Conservation (phyloP, 2,113 vertebrate genomes). For the Calidris pygmaea region DNA sequence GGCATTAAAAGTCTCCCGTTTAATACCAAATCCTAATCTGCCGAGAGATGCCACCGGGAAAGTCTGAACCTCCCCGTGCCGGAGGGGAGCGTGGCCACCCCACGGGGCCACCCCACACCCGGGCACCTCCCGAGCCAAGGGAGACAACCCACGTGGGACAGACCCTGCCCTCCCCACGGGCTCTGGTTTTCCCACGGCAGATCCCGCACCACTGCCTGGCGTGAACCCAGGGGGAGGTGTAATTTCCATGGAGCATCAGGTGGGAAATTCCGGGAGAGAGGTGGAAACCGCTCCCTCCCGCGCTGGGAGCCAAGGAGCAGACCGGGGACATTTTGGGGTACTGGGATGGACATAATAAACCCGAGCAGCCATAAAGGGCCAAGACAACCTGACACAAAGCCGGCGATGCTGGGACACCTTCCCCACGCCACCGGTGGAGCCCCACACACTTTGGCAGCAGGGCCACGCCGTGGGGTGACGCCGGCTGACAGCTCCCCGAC, state of each 20-base stretch:
- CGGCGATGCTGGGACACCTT: background rate
- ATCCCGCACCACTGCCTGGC: accelerated
- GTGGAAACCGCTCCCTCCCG: accelerated
- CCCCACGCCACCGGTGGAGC: accelerated
- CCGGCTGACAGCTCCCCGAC: background rate
- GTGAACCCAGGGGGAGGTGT: background rate
- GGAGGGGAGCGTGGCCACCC: accelerated
- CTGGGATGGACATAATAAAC: background rate
- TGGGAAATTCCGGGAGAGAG: background rate
- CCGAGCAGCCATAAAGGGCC: background rate
- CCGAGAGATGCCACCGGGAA: accelerated
- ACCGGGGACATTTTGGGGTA: background rate
- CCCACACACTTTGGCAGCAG: accelerated
- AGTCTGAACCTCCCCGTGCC: background rate
- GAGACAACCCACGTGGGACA: accelerated
- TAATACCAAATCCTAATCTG: background rate
- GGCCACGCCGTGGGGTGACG: accelerated
- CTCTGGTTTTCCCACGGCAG: background rate
- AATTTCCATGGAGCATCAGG: background rate
- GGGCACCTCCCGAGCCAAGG: background rate
- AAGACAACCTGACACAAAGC: background rate
- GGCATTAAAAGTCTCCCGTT: background rate
- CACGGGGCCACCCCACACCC: background rate
- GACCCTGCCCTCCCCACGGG: background rate
- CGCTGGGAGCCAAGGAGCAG: background rate